phyloP scores from a whole-genome alignment of 2,113 vertebrate genomes.

The Willisornis vidua region DNA sequence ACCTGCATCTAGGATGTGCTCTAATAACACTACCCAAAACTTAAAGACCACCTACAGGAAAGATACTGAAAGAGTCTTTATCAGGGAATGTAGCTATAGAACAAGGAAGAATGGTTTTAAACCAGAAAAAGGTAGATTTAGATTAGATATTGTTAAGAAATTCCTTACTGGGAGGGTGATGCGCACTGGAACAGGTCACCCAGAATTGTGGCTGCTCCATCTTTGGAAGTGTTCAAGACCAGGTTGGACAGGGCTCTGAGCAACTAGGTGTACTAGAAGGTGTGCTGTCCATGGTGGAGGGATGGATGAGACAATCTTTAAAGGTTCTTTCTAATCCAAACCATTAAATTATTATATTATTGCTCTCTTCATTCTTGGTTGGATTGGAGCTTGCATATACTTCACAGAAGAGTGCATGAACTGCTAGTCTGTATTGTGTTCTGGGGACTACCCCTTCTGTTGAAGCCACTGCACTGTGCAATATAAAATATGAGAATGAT shows the following conservation, averaged over 20 bases:
- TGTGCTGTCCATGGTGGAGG: accelerated
- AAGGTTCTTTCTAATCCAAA: not conserved
- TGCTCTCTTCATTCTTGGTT: not conserved
- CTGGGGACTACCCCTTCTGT: not conserved
- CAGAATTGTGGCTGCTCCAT: not conserved
- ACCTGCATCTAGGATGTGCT: not conserved
- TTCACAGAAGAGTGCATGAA: not conserved
- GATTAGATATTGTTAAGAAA: not conserved
- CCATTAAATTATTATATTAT: not conserved
- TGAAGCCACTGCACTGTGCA: not conserved
- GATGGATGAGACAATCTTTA: not conserved
- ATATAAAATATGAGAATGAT: not conserved
- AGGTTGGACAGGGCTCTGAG: not conserved
- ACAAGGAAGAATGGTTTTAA: not conserved
- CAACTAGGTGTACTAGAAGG: not conserved
- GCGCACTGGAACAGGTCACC: not conserved
- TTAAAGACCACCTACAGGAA: not conserved
- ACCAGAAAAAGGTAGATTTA: not conserved
- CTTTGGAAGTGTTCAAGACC: not conserved
- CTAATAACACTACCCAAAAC: not conserved
- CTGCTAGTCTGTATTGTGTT: not conserved
- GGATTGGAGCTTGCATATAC: not conserved
- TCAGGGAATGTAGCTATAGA: not conserved
- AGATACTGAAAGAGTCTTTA: not conserved
- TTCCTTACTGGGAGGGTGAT: not conserved